Evolutionary conservation across 92 coral and sea anemone genomes (phyloP), one percentile per base, ranked within the genome.

Genomic region (Porites rus): DNA sequence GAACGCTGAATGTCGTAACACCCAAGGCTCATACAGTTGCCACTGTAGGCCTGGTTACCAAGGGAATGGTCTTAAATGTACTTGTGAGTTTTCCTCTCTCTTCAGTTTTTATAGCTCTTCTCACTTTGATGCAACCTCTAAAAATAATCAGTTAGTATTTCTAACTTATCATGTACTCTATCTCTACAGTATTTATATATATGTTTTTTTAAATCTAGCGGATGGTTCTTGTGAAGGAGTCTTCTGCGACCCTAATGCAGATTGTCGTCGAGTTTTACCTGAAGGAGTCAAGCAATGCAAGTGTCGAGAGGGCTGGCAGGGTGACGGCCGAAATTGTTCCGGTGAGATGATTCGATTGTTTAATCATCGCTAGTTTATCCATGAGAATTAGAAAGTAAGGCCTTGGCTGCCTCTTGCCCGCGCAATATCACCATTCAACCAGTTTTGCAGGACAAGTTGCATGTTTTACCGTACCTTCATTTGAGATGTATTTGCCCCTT

Each of bases 21-120:
- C 90, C 20, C 67, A 18, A 19, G 98, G 98, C 43, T 94, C 98
- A 12, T 96, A 90, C 58, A 43, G 73, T 28, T 96, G 98, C 70
- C 91, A 87, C 10, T 96, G 98, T 78, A 81, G 90, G 38, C 90
- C 92, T n/a, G 97, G 97, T 11, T 94, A 86, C 82, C 70, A 79
- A 62, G 92, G 98, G 46, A 69, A 90, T 6, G 98, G 96, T 22
- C 66, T 68, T 51, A 87, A 81, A 13, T 93, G 96, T 65, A 51
- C 78, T 62, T 75, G 96, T 93, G 38, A 76, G 92, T 85, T 70
- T 19, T 4, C 8, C 51, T 19, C 51, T 9, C 4, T 69, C 14
- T 19, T 24, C 6, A 20, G 14, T 67, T 13, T 21, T 54, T 54
- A 7, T 54, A 9, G 10, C 14, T 13, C 10, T 54, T 9, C 60